A percentile compares a stretch with the other conserved stretches of the same genome.
These are phyloP conservation scores for Pomacea canaliculata DNA, from an alignment of 2,888 invertebrate genomes.

Conservation along the genomic window DNA sequence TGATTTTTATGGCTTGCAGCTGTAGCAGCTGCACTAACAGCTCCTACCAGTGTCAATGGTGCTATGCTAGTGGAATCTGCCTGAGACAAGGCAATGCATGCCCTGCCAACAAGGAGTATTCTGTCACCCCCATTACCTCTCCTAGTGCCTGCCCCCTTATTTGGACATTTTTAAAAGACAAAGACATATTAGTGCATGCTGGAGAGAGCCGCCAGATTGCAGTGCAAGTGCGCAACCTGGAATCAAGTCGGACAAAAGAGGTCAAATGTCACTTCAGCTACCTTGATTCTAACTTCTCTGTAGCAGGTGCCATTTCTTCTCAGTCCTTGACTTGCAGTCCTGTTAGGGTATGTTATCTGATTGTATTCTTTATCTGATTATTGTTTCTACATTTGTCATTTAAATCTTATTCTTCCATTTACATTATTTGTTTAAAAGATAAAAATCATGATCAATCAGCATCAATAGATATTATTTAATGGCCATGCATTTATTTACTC, in stretches of 20 bases:
- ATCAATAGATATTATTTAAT: too few relatives aligned
- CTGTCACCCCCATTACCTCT: conserved; percentile 30
- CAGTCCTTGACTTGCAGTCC: conserved; percentile 50
- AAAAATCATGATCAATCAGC: too few relatives aligned
- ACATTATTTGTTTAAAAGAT: too few relatives aligned
- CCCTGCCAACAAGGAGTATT: not conserved
- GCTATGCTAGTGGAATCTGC: conserved; percentile 93
- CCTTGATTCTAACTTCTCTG: conserved; percentile 41
- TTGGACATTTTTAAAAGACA: conserved; percentile 42
- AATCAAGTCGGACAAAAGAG: conserved; percentile 50
- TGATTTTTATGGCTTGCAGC: conserved; percentile 40
- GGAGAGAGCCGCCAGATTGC: conserved; percentile 54
- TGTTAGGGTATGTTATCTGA: conserved; percentile 37
- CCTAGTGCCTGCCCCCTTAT: conserved; percentile 50
- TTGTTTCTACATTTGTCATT: too few relatives aligned
- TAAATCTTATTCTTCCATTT: too few relatives aligned
- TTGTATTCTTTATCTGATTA: not conserved
- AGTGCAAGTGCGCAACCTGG: conserved; percentile 50
- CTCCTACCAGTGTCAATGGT: conserved; percentile 99
- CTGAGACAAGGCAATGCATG: conserved; percentile 26
- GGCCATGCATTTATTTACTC: too few relatives aligned
- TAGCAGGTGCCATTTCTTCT: conserved; percentile 44
- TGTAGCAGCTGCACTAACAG: conserved; percentile 97
- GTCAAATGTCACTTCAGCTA: conserved; percentile 56
- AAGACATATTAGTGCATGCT: conserved; percentile 61